Base-by-base conservation (phyloP, 2,797 vertebrate species). In the Saxicola maurus region DNA sequence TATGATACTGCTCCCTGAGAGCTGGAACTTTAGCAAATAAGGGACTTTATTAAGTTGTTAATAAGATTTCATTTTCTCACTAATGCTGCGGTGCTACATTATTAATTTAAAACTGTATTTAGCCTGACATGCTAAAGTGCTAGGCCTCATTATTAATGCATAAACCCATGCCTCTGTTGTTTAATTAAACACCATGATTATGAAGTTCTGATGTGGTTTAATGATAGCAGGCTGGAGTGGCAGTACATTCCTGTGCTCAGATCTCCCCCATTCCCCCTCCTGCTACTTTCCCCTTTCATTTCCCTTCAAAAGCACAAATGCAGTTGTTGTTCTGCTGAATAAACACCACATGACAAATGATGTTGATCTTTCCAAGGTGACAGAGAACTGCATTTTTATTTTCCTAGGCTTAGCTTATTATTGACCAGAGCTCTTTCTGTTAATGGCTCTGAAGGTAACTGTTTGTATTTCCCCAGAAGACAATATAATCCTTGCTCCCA, bases 91-190 rank as follows among this genome's bases (percentile, higher is more conserved):
- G 79, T 91, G 92, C 84, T 91, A 91, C 95, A 93, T 96, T 96
- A 96, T 96, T 96, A 95, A 97, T 96, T 97, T 95, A 96, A 96
- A 95, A 96, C 94, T 95, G 90, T 96, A 96, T 96, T 96, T 96
- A 97, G 96, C 94, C 94, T 92, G 92, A 94, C 94, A 90, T 89
- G 95, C 93, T 94, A 93, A 96, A 96, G 94, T 94, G 95, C 94
- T 72, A 94, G 95, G 95, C 94, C 92, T 96, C 94, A 95, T 96
- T 96, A 96, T 95, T 96, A 95, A 96, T 96, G 95, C 95, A 96
- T 94, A 92, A 94, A 93, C 83, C 87, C 83, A 80, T 94, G 94
- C 95, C 94, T 96, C 95, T 96, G 96, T 96, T 96, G 96, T 96
- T 96, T 96, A 96, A 96, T 96, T 96, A 96, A 96, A 96, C 94